These are phyloP conservation scores for Nylanderia fulva DNA, from an alignment of 1,140 invertebrate genomes.

Conservation along the genomic window DNA sequence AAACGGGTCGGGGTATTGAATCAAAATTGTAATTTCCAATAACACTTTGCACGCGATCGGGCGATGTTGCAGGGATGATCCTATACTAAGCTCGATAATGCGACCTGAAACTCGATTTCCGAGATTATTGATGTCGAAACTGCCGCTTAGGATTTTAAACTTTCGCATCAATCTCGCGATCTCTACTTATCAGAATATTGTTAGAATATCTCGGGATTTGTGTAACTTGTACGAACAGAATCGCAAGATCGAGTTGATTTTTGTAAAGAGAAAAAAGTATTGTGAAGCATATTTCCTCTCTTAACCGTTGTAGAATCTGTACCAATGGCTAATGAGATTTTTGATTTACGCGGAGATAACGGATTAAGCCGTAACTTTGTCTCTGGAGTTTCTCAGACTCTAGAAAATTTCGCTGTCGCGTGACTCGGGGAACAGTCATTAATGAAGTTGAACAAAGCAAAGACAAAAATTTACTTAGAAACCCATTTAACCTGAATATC, in stretches of 20 bases:
- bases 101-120: conserved; percentile 50
- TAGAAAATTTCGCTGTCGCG: conserved; percentile 22
- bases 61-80: conserved; percentile 51
- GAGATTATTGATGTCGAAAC: conserved; percentile 53
- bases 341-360: conserved; percentile 19
- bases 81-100: conserved; percentile 52
- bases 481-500: conserved; percentile 42
- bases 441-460: conserved; percentile 41
- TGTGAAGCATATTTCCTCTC: background rate
- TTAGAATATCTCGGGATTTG: conserved; percentile 28
- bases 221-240: background rate
- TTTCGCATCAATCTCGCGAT: conserved; percentile 18
- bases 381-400: conserved; percentile 3
- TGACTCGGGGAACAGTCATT: conserved; percentile 37
- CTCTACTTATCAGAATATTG: conserved; percentile 1
- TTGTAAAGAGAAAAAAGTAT: background rate
- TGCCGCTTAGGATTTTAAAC: conserved; percentile 53
- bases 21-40: conserved; percentile 60
- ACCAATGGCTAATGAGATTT: conserved; percentile 35
- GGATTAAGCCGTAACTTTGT: conserved; percentile 33
- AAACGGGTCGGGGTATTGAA: conserved; percentile 52
- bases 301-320: conserved; percentile 23
- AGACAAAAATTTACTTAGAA: conserved; percentile 46
- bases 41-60: conserved; percentile 56
- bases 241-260: background rate